A percentile compares a stretch with the other conserved stretches of the same genome.
Evolutionary conservation across 2,797 vertebrate genomes (phyloP).

Genomic region (Anas bahamensis): DNA sequence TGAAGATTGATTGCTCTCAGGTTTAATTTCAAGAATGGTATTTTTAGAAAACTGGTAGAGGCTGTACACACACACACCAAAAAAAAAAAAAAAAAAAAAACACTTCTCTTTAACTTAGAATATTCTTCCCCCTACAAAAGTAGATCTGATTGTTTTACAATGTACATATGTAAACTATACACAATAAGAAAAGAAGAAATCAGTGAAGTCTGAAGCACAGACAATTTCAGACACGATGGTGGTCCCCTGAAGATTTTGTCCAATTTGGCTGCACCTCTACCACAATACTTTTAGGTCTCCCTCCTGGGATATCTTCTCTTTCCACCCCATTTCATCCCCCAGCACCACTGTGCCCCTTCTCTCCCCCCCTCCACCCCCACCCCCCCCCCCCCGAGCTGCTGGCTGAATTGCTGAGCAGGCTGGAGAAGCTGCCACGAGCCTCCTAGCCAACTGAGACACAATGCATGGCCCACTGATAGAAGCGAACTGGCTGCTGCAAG

Average conservation of each 20-base stretch:
- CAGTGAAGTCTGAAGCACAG: neutral
- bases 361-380: neutral
- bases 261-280: neutral
- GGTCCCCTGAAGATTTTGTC: neutral
- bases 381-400: neutral
- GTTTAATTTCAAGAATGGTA: neutral
- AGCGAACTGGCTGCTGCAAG: neutral
- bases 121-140: neutral
- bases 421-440: neutral
- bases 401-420: neutral
- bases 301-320: neutral
- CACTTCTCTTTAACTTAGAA: neutral
- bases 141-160: neutral
- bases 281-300: neutral
- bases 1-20: neutral
- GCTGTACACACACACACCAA: neutral
- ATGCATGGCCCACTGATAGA: neutral
- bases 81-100: neutral
- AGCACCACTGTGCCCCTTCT: neutral
- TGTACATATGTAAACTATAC: neutral
- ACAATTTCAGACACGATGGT: neutral
- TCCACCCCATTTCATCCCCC: neutral
- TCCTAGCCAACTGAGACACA: neutral
- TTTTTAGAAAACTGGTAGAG: neutral
- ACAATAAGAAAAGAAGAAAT: rapidly evolving